A percentile compares a stretch with the other conserved stretches of the same genome.
phyloP scores from a whole-genome alignment of 2,113 vertebrate species.

The Solea solea region DNA sequence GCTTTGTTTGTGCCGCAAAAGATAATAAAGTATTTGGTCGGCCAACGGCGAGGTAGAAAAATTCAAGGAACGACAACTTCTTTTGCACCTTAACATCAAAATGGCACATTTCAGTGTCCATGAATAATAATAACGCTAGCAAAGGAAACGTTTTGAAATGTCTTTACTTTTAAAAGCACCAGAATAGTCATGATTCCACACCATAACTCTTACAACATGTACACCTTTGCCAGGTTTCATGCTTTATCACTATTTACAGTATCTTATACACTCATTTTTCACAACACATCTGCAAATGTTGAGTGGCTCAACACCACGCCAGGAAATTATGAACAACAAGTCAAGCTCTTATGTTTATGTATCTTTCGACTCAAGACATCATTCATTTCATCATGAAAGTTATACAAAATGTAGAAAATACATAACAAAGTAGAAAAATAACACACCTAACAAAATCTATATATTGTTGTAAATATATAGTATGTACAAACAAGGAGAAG shows the following conservation, averaged over 20 bases:
- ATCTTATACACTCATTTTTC: conserved; percentile 61
- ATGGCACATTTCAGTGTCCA: background rate
- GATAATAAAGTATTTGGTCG: conserved; percentile 83
- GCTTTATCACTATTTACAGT: conserved; percentile 66
- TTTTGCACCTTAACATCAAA: conserved; percentile 3
- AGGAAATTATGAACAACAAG: conserved; percentile 31
- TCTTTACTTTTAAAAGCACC: conserved; percentile 75
- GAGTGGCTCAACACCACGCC: conserved; percentile 5
- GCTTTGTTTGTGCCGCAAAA: conserved; percentile 80
- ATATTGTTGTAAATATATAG: conserved; percentile 70
- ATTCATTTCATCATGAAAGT: conserved; percentile 41
- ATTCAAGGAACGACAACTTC: background rate
- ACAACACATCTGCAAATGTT: conserved; percentile 55
- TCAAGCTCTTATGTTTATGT: conserved; percentile 34
- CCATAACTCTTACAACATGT: conserved; percentile 60
- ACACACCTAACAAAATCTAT: conserved; percentile 71
- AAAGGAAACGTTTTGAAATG: conserved; percentile 32
- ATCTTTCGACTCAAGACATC: conserved; percentile 40
- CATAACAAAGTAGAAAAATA: conserved; percentile 73
- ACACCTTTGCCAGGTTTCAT: conserved; percentile 46
- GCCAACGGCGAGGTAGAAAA: conserved; percentile 48
- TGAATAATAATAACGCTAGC: conserved; percentile 36
- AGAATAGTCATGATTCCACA: conserved; percentile 58
- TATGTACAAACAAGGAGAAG: conserved; percentile 67
- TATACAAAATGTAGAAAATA: conserved; percentile 63